phyloP scores from a whole-genome alignment of 53 echinoderm and acorn worm species.

The Hippasteria phrygiana region DNA sequence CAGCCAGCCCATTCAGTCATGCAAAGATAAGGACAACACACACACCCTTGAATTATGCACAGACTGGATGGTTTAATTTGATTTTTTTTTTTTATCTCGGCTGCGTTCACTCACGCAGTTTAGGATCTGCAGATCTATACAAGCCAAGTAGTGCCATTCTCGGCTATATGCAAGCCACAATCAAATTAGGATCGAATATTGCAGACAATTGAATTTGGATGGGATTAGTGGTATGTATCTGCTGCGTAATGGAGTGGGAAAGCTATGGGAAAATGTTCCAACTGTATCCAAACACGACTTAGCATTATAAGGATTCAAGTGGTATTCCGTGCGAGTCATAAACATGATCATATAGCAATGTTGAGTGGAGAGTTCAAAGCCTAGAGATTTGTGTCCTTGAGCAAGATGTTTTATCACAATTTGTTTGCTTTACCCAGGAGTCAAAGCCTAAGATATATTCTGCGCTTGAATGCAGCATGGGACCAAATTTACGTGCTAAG shows the following conservation, averaged over 20 bases:
- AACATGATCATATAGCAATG: no score
- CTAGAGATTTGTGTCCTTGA: no score
- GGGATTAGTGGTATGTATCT: no score
- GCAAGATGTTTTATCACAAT: no score
- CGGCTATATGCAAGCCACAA: not conserved
- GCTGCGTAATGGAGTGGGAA: not conserved
- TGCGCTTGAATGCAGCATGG: no score
- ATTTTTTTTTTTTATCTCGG: constrained; percentile 5
- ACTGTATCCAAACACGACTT: no score
- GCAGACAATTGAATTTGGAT: not conserved
- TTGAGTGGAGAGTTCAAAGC: no score
- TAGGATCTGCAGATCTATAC: not conserved
- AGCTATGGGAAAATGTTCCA: not conserved
- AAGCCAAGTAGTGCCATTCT: not conserved
- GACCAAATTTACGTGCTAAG: no score
- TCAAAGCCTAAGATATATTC: no score
- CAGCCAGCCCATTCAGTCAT: constrained; percentile 10
- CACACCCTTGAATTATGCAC: constrained; percentile 47
- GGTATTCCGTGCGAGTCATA: no score
- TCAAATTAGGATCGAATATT: not conserved
- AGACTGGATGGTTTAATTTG: constrained; percentile 36
- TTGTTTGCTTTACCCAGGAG: no score
- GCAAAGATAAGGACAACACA: not conserved
- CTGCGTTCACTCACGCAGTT: not conserved
- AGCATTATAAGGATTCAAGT: no score